Evolutionary conservation across 2,888 invertebrate species (phyloP).

Genomic region (Geophilus truncorum): DNA sequence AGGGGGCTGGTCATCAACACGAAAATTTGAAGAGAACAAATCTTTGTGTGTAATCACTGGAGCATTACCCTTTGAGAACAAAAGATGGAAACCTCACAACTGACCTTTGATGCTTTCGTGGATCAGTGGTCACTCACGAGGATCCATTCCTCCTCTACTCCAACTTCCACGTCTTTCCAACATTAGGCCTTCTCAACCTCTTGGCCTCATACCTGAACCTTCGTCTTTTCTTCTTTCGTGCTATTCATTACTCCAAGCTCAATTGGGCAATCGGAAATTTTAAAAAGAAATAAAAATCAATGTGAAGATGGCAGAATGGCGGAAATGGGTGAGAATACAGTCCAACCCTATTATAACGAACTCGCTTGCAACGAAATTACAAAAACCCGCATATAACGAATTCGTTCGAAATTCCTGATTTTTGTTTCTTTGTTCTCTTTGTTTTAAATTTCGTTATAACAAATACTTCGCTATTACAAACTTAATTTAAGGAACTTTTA

Average conservation of each 20-base stretch:
- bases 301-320: not conserved
- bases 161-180: not conserved
- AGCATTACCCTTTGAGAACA: conserved; percentile 27
- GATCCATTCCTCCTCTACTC: not conserved
- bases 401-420: too few relatives aligned
- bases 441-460: too few relatives aligned
- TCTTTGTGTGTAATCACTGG: conserved; percentile 22
- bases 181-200: not conserved
- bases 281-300: not conserved
- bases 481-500: too few relatives aligned
- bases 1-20: conserved; percentile 1
- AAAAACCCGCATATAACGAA: too few relatives aligned
- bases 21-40: not conserved
- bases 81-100: conserved; percentile 1
- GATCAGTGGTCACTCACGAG: not conserved
- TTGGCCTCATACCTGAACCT: not conserved
- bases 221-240: not conserved
- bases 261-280: not conserved
- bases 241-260: not conserved
- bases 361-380: too few relatives aligned
- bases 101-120: conserved; percentile 24
- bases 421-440: too few relatives aligned
- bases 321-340: too few relatives aligned
- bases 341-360: too few relatives aligned
- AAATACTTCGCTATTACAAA: too few relatives aligned